phyloP scores from a whole-genome alignment of 2,888 invertebrate genomes.

The Altica lythri region DNA sequence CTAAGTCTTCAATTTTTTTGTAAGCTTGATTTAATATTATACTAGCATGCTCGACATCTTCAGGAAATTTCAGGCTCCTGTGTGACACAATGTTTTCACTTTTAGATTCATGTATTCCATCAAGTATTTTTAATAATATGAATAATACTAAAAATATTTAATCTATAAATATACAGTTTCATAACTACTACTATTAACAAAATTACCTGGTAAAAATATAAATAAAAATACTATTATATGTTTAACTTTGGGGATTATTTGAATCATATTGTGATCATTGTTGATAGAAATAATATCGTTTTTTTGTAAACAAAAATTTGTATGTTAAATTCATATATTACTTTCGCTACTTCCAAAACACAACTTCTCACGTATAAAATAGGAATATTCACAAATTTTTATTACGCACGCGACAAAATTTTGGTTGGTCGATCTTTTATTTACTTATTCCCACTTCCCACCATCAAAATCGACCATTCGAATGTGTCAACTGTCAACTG shows the following conservation, averaged over 20 bases:
- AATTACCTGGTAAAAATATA: constrained; percentile 28
- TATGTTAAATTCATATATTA: background rate
- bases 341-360: no score
- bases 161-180: no score
- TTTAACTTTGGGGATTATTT: constrained; percentile 33
- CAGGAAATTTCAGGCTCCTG: constrained; percentile 42
- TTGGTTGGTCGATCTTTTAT: no score
- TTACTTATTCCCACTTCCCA: no score
- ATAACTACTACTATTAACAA: background rate
- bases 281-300: constrained; percentile 16
- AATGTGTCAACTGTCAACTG: no score
- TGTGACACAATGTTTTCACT: no score
- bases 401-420: no score
- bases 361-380: no score
- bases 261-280: constrained; percentile 30
- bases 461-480: no score
- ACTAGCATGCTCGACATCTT: constrained; percentile 42
- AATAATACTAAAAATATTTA: constrained; percentile 32
- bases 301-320: constrained; percentile 1
- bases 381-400: no score
- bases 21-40: constrained; percentile 64
- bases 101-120: constrained; percentile 45
- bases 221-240: constrained; percentile 29
- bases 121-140: constrained; percentile 40
- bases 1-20: constrained; percentile 67